These are phyloP conservation scores for Aplodontia rufa DNA, from an alignment of 2,113 vertebrate genomes.

Conservation along the genomic window DNA sequence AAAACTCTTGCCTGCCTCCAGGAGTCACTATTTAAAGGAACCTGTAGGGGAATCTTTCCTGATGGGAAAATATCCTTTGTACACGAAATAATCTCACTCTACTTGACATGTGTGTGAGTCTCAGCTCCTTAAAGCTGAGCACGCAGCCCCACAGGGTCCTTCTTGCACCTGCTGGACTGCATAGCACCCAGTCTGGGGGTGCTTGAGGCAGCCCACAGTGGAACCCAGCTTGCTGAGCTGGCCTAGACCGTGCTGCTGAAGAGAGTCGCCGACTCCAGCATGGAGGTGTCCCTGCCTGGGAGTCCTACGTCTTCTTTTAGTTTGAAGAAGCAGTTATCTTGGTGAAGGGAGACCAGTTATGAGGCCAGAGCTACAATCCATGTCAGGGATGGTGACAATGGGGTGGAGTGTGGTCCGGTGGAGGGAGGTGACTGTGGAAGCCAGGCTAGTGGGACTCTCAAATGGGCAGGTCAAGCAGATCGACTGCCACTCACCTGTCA, in stretches of 20 bases:
- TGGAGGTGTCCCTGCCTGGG: neutral
- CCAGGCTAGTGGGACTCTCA: neutral
- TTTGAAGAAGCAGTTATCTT: neutral
- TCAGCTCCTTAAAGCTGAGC: neutral
- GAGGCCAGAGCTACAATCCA: neutral
- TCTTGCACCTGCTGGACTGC: neutral
- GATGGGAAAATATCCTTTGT: conserved; percentile 65
- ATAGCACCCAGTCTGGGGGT: neutral
- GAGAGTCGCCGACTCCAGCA: neutral
- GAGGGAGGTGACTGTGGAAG: neutral
- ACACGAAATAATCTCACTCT: conserved; percentile 60
- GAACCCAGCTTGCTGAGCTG: neutral
- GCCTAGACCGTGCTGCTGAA: neutral
- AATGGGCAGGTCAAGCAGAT: neutral
- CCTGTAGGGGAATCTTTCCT: conserved; percentile 65
- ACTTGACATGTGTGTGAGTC: neutral
- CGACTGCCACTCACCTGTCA: neutral
- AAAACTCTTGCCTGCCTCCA: conserved; percentile 63
- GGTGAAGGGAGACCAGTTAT: neutral
- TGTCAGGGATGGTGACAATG: neutral
- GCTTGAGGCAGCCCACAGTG: too few relatives aligned
- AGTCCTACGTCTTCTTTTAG: neutral
- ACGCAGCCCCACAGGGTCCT: neutral
- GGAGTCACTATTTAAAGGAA: conserved; percentile 75
- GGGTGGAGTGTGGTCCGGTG: too few relatives aligned